Percentiles rank a stretch among this genome's conserved stretches.
Evolutionary conservation across 1,140 invertebrate species (phyloP).

Genomic region (Adelges cooleyi): DNA sequence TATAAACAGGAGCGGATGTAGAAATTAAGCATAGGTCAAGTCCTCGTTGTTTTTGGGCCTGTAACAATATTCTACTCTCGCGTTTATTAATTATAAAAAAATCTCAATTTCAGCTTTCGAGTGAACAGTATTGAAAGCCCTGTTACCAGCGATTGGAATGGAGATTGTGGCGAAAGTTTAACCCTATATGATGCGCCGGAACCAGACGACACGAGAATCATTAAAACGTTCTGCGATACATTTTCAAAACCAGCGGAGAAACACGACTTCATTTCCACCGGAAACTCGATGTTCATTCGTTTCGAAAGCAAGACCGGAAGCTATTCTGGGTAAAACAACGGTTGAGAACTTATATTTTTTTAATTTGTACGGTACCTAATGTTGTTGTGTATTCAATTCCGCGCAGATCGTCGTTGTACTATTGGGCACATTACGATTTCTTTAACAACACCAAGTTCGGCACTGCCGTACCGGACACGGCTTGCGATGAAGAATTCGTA

Average conservation of each 20-base stretch:
- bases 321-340: constrained; percentile 71
- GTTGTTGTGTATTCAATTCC: too few species aligned
- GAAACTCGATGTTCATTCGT: constrained; percentile 69
- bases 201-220: constrained; percentile 73
- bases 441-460: constrained; percentile 79
- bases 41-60: neutral
- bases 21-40: too few species aligned
- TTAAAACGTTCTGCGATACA: constrained; percentile 85
- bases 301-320: constrained; percentile 85
- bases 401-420: constrained; percentile 63
- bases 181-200: constrained; percentile 74
- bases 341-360: too few species aligned
- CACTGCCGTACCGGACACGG: constrained; percentile 59
- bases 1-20: too few species aligned
- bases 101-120: constrained; percentile 51
- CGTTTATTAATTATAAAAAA: neutral
- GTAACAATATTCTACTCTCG: neutral
- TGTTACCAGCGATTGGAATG: constrained; percentile 61
- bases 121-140: constrained; percentile 80
- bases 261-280: constrained; percentile 77
- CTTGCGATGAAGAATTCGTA: constrained; percentile 73
- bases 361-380: too few species aligned
- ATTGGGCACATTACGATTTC: constrained; percentile 86
- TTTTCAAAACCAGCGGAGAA: constrained; percentile 84
- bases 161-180: constrained; percentile 76